phyloP scores from a whole-genome alignment of 92 coral and sea anemone species.

The Siderastrea radians region DNA sequence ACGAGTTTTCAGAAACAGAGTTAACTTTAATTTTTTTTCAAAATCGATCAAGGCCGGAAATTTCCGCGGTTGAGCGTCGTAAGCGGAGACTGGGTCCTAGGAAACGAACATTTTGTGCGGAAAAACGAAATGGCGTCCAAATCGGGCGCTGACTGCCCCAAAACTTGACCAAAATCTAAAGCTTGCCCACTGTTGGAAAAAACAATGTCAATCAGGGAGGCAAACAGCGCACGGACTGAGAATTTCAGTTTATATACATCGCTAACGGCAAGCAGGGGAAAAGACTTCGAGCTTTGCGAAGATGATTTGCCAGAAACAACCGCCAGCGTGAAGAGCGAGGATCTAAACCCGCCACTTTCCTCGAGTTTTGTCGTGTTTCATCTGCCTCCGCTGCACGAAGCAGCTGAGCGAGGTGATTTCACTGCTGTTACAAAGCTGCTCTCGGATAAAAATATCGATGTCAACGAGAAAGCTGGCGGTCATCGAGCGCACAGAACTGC shows the following conservation, averaged over 20 bases:
- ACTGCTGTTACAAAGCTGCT: constrained; percentile 66
- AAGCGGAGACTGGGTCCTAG: constrained; percentile 39
- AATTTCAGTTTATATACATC: constrained; percentile 35
- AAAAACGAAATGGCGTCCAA: constrained; percentile 22
- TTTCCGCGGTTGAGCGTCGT: not conserved
- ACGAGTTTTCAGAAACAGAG: no score
- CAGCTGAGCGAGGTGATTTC: constrained; percentile 90
- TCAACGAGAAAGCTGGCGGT: constrained; percentile 86
- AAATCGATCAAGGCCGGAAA: no score
- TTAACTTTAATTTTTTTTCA: no score
- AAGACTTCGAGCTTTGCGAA: constrained; percentile 43
- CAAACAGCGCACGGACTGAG: constrained; percentile 29
- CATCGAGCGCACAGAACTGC: constrained; percentile 95
- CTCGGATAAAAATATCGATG: constrained; percentile 62
- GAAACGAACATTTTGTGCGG: not conserved
- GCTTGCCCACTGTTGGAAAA: no score
- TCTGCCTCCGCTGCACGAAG: constrained; percentile 80
- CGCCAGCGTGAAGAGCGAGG: constrained; percentile 17
- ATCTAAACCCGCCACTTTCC: constrained; percentile 17
- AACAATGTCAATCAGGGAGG: constrained; percentile 35
- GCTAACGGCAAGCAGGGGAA: constrained; percentile 30
- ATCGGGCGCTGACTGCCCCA: no score
- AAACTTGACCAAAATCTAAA: no score
- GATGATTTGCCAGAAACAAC: constrained; percentile 19
- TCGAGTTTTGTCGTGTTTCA: constrained; percentile 21